Percentiles rank a stretch among this genome's conserved stretches.
phyloP scores from a whole-genome alignment of 2,888 invertebrate species.

The Xestia c-nigrum region DNA sequence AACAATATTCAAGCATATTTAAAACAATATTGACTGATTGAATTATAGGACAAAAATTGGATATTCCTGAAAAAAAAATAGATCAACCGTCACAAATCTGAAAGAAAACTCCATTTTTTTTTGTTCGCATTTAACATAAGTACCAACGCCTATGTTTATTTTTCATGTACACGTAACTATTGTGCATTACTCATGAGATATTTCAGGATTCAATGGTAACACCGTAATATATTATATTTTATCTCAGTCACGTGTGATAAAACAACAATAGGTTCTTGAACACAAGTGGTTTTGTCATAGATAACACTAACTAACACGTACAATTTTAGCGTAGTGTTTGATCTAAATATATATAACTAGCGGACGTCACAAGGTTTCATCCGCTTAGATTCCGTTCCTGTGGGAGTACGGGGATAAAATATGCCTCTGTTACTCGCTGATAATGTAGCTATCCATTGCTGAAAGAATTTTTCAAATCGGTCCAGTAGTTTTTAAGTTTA shows the following conservation, averaged over 20 bases:
- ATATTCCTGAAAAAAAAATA: not conserved
- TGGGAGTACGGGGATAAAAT: no score
- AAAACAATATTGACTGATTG: not conserved
- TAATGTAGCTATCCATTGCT: no score
- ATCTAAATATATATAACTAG: slow-evolving; percentile 4
- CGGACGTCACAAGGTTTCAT: no score
- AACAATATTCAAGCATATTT: not conserved
- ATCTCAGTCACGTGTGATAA: slow-evolving; percentile 45
- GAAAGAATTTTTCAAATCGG: no score
- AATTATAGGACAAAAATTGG: no score
- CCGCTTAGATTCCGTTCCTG: no score
- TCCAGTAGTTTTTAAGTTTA: no score
- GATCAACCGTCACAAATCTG: not conserved
- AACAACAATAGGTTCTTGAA: slow-evolving; percentile 38
- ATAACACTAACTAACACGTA: slow-evolving; percentile 22
- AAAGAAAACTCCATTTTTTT: not conserved
- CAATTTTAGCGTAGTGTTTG: slow-evolving; percentile 8
- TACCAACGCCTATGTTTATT: not conserved
- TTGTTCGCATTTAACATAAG: not conserved
- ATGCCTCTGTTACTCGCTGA: no score
- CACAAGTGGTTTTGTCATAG: slow-evolving; percentile 36
- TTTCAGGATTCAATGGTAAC: slow-evolving; percentile 15
- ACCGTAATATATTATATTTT: slow-evolving; percentile 1
- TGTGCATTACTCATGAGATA: not conserved
- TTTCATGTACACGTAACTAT: not conserved